Percentiles rank a stretch among this genome's conserved stretches.
Conservation (phyloP, 2,888 invertebrate genomes). For the Entomobrya multifasciata region DNA sequence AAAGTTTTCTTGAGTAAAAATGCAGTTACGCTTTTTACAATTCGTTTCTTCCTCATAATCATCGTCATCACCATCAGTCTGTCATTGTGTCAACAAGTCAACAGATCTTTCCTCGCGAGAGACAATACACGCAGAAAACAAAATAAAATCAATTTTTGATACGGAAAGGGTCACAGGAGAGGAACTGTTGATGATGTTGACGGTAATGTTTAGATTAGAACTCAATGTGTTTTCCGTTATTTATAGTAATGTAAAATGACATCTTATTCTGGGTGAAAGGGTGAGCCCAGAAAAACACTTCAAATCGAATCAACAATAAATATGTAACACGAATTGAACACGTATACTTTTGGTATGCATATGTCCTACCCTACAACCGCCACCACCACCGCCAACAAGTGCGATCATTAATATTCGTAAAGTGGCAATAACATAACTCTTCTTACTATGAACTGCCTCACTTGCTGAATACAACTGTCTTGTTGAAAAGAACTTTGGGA, state of each 20-base stretch:
- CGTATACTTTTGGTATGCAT: not conserved
- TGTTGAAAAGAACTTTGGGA: conserved; percentile 23
- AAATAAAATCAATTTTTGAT: not conserved
- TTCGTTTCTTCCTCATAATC: not conserved
- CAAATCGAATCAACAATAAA: conserved; percentile 17
- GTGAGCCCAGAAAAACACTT: conserved; percentile 42
- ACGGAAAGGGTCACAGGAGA: conserved; percentile 47
- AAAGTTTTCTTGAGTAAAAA: too few relatives aligned
- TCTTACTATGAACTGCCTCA: conserved; percentile 35
- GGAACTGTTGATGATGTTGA: conserved; percentile 25
- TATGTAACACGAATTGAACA: not conserved
- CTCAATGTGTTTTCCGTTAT: conserved; percentile 53
- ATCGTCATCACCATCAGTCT: not conserved
- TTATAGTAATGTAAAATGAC: conserved; percentile 51
- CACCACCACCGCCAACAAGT: conserved; percentile 35
- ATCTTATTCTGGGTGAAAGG: conserved; percentile 31
- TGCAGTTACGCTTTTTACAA: too few relatives aligned
- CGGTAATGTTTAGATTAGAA: conserved; percentile 51
- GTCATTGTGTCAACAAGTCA: conserved; percentile 66
- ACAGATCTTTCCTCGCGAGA: conserved; percentile 32
- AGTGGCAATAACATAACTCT: conserved; percentile 65
- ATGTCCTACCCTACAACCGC: conserved; percentile 17
- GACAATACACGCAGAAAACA: conserved; percentile 17
- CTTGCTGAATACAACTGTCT: conserved; percentile 6
- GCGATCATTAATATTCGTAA: conserved; percentile 53